These are phyloP conservation scores for Parazoanthus atlanticus DNA, from an alignment of 92 coral and sea anemone species.

Conservation along the genomic window DNA sequence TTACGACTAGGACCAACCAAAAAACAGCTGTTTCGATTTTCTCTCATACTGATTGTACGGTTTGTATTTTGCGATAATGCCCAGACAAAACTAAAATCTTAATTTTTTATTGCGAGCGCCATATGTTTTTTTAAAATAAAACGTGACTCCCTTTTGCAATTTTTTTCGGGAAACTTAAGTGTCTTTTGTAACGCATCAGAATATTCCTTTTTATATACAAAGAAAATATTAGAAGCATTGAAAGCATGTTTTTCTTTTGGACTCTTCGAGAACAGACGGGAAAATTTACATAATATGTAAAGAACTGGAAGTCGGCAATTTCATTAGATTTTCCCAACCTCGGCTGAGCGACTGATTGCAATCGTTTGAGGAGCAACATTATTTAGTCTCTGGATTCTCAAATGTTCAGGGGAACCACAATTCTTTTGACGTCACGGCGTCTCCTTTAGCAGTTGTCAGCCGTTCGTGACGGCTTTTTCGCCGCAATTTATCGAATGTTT, in stretches of 20 bases:
- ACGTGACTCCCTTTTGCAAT: not conserved
- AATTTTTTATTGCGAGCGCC: not conserved
- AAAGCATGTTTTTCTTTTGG: not conserved
- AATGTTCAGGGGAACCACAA: not conserved
- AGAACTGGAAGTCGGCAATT: not conserved
- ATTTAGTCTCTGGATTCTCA: not conserved
- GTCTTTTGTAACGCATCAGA: not conserved
- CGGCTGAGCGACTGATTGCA: not conserved
- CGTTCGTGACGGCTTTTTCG: not conserved
- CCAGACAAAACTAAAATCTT: not conserved
- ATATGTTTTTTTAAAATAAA: not conserved
- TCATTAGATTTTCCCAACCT: not conserved
- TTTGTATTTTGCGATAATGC: not conserved
- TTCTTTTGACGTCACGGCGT: not conserved
- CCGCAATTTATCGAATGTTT: not conserved
- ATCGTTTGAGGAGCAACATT: not conserved
- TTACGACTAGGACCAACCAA: not conserved
- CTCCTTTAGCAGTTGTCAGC: not conserved
- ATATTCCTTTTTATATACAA: not conserved
- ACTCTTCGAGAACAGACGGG: not conserved
- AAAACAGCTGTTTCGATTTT: not conserved
- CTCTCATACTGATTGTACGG: not conserved
- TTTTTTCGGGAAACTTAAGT: not conserved
- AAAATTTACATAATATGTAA: too few relatives aligned
- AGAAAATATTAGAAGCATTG: not conserved